A percentile compares a stretch with the other conserved stretches of the same genome.
Evolutionary conservation across 2,888 invertebrate genomes (phyloP).

Genomic region (Orchesella flavescens): DNA sequence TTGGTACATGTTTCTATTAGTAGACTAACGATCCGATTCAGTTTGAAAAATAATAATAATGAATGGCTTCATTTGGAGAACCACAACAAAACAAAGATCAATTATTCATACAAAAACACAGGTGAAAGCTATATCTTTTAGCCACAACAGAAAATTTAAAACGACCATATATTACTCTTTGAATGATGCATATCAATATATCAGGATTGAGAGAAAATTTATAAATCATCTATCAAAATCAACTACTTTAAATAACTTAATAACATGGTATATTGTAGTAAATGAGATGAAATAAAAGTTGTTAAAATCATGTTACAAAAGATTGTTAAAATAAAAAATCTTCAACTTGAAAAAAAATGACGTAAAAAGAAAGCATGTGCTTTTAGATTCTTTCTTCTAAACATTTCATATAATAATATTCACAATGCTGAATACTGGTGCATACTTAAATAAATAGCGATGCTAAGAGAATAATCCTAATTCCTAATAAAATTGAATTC

Average conservation of each 20-base stretch:
- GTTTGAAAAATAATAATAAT: constrained; percentile 14
- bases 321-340: constrained; percentile 22
- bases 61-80: constrained; percentile 14
- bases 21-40: constrained; percentile 36
- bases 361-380: neutral
- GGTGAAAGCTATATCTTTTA: constrained; percentile 52
- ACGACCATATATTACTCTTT: constrained; percentile 55
- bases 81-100: constrained; percentile 41
- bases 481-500: no score
- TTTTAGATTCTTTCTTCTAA: neutral
- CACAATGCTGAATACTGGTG: no score
- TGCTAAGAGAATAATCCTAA: no score
- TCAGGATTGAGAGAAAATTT: constrained; percentile 40
- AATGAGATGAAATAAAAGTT: constrained; percentile 30
- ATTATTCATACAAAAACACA: constrained; percentile 55
- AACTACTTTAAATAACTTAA: constrained; percentile 21
- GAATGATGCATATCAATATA: constrained; percentile 60
- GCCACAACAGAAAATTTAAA: constrained; percentile 30
- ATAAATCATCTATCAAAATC: constrained; percentile 30
- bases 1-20: constrained; percentile 53
- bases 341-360: neutral
- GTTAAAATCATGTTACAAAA: constrained; percentile 26
- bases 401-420: no score
- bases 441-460: no score
- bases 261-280: constrained; percentile 29